Percentiles rank a stretch among this genome's conserved stretches.
Evolutionary conservation across 2,888 invertebrate genomes (phyloP).

Genomic region (Candidula unifasciata): DNA sequence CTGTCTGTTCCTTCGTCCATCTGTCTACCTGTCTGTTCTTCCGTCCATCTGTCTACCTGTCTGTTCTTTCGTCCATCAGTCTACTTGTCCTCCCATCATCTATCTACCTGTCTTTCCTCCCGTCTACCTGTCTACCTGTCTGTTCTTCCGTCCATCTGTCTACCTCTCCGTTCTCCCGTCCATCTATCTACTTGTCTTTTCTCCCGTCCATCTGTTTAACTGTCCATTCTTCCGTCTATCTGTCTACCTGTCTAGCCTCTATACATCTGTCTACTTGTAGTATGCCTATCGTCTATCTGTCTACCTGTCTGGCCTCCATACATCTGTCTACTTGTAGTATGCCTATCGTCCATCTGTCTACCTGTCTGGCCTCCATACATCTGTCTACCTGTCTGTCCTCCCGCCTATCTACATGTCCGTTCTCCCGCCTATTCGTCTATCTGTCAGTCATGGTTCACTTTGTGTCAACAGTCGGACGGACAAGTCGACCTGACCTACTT

Average conservation of each 20-base stretch:
- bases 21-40: too few species aligned
- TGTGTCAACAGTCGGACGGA: conserved; percentile 34
- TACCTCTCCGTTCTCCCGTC: neutral
- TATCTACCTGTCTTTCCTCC: too few species aligned
- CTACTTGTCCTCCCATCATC: neutral
- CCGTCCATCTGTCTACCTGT: too few species aligned
- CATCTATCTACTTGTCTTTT: neutral
- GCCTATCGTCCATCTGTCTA: neutral
- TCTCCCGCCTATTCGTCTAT: neutral
- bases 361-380: neutral
- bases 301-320: neutral
- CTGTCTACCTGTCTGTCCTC: neutral
- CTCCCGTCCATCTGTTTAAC: neutral
- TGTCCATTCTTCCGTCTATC: neutral
- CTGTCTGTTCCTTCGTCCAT: too few species aligned
- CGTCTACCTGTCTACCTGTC: too few species aligned
- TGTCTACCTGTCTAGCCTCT: neutral
- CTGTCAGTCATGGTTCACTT: neutral
- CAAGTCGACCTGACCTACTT: conserved; percentile 70
- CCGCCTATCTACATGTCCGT: neutral
- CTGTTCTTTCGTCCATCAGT: too few species aligned
- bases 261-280: neutral
- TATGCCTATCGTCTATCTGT: neutral
- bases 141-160: neutral
- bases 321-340: neutral